Conservation (phyloP, 2,113 vertebrate genomes). For the Mormyrus iriodes region DNA sequence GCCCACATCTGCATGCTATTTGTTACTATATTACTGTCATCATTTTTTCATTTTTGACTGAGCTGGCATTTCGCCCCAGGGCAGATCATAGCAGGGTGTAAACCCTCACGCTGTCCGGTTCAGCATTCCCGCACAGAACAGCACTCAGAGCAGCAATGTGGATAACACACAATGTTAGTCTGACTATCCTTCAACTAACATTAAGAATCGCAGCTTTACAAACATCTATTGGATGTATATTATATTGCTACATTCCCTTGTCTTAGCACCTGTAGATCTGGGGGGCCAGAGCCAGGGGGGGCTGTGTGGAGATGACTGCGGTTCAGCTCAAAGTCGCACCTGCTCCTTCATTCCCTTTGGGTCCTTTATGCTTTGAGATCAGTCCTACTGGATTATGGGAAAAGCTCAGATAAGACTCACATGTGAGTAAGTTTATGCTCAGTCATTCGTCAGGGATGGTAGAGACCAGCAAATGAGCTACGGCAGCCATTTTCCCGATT, state of each 20-base stretch:
- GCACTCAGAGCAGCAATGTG: neutral
- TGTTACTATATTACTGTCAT: conserved; percentile 1
- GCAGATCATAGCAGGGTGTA: neutral
- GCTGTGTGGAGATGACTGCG: neutral
- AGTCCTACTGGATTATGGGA: neutral
- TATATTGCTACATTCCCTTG: neutral
- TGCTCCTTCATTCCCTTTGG: neutral
- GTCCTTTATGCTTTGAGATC: neutral
- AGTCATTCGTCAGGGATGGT: neutral
- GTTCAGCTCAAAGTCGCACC: neutral
- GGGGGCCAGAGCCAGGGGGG: neutral
- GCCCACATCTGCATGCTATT: neutral
- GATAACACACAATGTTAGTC: neutral
- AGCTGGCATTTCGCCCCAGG: neutral
- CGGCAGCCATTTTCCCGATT: neutral
- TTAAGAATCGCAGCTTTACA: neutral
- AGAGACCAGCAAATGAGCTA: too few relatives aligned
- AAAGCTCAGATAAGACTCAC: neutral
- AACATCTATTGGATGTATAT: neutral
- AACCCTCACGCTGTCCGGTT: neutral
- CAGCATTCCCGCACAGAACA: neutral
- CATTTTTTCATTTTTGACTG: neutral
- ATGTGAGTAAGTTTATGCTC: neutral
- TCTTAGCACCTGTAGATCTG: neutral
- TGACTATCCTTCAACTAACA: neutral